A percentile compares a stretch with the other conserved stretches of the same genome.
phyloP scores from a whole-genome alignment of 2,797 vertebrate genomes.

The Parambassis ranga region DNA sequence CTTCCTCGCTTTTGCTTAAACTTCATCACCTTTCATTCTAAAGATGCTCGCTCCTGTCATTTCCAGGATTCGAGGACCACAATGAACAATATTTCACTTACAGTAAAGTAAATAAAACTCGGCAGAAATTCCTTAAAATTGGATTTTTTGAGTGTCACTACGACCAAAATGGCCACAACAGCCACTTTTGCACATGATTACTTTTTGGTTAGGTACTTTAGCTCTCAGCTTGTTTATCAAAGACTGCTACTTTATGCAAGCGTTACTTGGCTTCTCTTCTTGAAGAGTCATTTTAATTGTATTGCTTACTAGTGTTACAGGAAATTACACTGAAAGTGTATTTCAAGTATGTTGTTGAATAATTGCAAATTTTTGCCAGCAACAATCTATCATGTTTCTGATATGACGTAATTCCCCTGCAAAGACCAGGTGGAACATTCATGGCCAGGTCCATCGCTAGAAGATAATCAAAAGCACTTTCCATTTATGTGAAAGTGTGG shows the following conservation, averaged over 20 bases:
- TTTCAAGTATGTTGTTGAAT: too few relatives aligned
- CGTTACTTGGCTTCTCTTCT: too few relatives aligned
- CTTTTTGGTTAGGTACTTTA: too few relatives aligned
- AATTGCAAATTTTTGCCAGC: too few relatives aligned
- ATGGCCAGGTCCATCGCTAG: conserved; percentile 8
- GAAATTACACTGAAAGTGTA: too few relatives aligned
- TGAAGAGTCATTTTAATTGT: too few relatives aligned
- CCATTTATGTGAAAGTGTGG: conserved; percentile 44
- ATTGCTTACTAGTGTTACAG: too few relatives aligned
- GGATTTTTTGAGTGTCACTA: not conserved
- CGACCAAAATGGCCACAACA: not conserved
- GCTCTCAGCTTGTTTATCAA: too few relatives aligned
- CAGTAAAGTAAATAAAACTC: conserved; percentile 34
- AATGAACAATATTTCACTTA: conserved; percentile 37
- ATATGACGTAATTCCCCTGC: conserved; percentile 37
- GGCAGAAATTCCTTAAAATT: conserved; percentile 16
- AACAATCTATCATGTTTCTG: too few relatives aligned
- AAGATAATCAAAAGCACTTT: conserved; percentile 59
- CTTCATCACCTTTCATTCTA: conserved; percentile 14
- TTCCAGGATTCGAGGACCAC: conserved; percentile 11
- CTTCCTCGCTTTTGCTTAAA: conserved; percentile 23
- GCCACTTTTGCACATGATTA: too few relatives aligned
- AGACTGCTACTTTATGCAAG: too few relatives aligned
- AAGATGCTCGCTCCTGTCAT: conserved; percentile 30
- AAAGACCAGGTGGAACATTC: conserved; percentile 41